Conservation (phyloP, 2,888 invertebrate species). For the Actias luna region DNA sequence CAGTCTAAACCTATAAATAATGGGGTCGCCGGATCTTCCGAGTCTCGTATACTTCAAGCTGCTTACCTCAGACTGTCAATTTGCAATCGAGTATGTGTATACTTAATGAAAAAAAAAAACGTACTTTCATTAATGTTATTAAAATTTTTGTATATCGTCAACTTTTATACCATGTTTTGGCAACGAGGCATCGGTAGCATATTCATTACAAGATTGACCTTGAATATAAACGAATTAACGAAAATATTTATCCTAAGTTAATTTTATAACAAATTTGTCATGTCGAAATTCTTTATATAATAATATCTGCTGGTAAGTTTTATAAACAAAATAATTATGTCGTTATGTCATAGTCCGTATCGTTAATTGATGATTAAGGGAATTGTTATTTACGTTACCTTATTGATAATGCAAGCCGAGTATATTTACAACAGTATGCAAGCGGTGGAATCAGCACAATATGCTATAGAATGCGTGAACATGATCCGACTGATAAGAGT, state of each 20-base stretch:
- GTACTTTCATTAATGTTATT: no score
- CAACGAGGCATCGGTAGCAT: not conserved
- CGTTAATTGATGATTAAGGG: not conserved
- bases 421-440: conserved; percentile 14
- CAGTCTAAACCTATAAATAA: conserved; percentile 58
- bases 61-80: not conserved
- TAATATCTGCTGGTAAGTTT: not conserved
- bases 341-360: not conserved
- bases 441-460: conserved; percentile 19
- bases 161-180: not conserved
- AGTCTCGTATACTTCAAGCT: conserved; percentile 19
- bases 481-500: conserved; percentile 50
- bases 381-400: not conserved
- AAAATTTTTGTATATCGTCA: no score
- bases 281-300: no score
- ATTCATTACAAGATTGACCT: not conserved
- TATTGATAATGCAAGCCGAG: conserved; percentile 16
- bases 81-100: not conserved
- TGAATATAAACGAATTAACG: not conserved
- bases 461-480: conserved; percentile 33
- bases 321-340: not conserved
- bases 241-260: not conserved
- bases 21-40: conserved; percentile 35
- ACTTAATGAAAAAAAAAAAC: no score
- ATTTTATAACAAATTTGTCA: no score